Evolutionary conservation across 2,888 invertebrate species (phyloP).

Genomic region (Xestia c-nigrum): DNA sequence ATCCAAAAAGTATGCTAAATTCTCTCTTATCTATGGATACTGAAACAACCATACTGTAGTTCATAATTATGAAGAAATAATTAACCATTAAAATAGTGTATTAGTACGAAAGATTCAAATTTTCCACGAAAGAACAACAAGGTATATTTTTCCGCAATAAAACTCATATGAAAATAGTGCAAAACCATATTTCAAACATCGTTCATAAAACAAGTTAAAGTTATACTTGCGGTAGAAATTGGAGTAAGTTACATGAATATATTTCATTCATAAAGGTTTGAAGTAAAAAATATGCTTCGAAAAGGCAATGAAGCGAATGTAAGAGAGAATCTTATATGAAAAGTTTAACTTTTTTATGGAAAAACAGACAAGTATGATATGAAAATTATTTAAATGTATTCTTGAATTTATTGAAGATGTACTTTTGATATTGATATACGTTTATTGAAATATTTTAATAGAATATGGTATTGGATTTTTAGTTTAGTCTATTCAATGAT

Average conservation of each 20-base stretch:
- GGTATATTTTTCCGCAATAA: neutral
- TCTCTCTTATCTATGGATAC: too few relatives aligned
- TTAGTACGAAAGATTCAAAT: neutral
- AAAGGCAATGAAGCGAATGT: conserved; percentile 44
- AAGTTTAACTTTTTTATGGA: conserved; percentile 47
- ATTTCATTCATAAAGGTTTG: conserved; percentile 47
- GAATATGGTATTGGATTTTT: conserved; percentile 6
- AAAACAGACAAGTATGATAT: conserved; percentile 30
- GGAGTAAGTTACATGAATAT: conserved; percentile 51
- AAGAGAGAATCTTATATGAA: conserved; percentile 29
- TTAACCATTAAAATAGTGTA: too few relatives aligned
- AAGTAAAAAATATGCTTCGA: conserved; percentile 50
- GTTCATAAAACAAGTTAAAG: conserved; percentile 43
- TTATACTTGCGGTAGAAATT: conserved; percentile 29
- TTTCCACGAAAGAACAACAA: too few relatives aligned
- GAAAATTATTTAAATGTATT: conserved; percentile 38
- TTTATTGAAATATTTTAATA: neutral
- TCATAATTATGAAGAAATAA: too few relatives aligned
- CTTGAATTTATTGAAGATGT: conserved; percentile 25
- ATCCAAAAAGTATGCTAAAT: too few relatives aligned
- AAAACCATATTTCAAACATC: conserved; percentile 16
- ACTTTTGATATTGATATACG: neutral
- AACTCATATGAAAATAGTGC: conserved; percentile 18
- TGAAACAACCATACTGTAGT: too few relatives aligned
- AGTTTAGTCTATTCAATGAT: neutral